Conservation (phyloP, 2,888 invertebrate genomes). For the Asteroscopus sphinx region DNA sequence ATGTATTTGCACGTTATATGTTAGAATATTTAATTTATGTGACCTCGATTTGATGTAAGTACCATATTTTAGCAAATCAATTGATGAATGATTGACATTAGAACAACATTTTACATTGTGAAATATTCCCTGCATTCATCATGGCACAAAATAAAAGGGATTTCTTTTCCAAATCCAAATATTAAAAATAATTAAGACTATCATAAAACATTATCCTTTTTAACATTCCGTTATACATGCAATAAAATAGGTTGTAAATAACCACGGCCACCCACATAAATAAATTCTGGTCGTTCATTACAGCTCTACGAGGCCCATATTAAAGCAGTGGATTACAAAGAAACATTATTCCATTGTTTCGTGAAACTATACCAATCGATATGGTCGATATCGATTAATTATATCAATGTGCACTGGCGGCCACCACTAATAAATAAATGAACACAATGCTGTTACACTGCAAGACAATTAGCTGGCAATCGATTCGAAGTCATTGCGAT, state of each 20-base stretch:
- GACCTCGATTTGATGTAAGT: too few species aligned
- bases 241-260: not conserved
- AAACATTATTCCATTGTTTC: constrained; percentile 36
- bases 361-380: constrained; percentile 30
- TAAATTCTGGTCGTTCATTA: constrained; percentile 2
- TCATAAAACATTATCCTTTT: too few species aligned
- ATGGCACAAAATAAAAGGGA: too few species aligned
- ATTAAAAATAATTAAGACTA: too few species aligned
- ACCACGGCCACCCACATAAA: not conserved
- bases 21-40: too few species aligned
- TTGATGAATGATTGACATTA: too few species aligned
- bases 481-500: constrained; percentile 7
- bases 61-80: too few species aligned
- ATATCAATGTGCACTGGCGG: constrained; percentile 22
- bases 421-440: constrained; percentile 29
- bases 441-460: constrained; percentile 27
- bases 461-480: constrained; percentile 24
- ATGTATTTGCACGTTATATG: too few species aligned
- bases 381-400: constrained; percentile 35
- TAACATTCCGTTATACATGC: too few species aligned
- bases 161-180: too few species aligned
- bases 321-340: constrained; percentile 10
- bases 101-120: too few species aligned
- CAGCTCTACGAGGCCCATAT: constrained; percentile 1
- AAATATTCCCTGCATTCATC: too few species aligned